Conservation (phyloP, 2,797 vertebrate genomes). For the Carduelis carduelis region DNA sequence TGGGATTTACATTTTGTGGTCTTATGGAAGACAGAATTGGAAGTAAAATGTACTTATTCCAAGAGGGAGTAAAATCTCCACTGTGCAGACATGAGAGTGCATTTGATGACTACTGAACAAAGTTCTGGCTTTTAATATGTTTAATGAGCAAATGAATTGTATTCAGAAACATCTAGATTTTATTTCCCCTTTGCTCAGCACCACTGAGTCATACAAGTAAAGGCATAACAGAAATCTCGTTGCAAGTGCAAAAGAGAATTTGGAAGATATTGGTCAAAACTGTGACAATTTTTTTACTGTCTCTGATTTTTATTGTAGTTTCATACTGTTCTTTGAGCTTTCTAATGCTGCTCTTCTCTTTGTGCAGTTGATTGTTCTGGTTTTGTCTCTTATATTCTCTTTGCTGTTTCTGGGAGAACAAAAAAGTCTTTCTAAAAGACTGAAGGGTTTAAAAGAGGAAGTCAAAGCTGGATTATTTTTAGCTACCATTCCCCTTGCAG, state of each 20-base stretch:
- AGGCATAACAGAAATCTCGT: not conserved
- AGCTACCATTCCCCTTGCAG: slow-evolving; percentile 32
- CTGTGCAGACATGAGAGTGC: not conserved
- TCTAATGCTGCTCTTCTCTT: not conserved
- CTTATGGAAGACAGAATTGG: not conserved
- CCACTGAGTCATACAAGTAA: not conserved
- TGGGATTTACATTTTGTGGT: not conserved
- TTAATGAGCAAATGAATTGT: not conserved
- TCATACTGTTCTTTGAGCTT: not conserved
- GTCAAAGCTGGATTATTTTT: slow-evolving; percentile 47
- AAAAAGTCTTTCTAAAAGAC: not conserved
- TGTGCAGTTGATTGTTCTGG: not conserved
- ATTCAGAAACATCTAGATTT: not conserved
- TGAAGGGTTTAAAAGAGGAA: slow-evolving; percentile 45
- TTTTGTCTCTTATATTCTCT: not conserved
- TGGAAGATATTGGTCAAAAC: not conserved
- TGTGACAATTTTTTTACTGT: not conserved
- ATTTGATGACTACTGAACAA: not conserved
- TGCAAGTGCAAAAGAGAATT: not conserved
- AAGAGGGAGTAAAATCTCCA: not conserved
- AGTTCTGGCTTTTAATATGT: not conserved
- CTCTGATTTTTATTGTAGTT: not conserved
- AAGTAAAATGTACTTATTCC: not conserved
- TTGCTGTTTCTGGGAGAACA: not conserved
- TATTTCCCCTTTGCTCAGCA: not conserved